A percentile compares a stretch with the other conserved stretches of the same genome.
These are phyloP conservation scores for Odocoileus virginianus DNA, from an alignment of 2,113 vertebrate genomes.

Conservation along the genomic window DNA sequence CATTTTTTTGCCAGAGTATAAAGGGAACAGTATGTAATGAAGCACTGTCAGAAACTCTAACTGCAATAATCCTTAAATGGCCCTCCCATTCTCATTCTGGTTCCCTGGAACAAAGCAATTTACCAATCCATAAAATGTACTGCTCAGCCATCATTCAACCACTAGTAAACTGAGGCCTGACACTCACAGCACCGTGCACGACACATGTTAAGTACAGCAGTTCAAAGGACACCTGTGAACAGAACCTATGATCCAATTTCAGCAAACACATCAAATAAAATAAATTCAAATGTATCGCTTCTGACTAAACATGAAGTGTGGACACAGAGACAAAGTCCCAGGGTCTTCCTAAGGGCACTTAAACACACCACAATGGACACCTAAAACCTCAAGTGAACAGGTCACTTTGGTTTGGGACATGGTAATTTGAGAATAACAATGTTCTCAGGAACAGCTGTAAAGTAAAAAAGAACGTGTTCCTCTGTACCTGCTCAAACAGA, in stretches of 20 bases:
- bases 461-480: neutral
- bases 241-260: neutral
- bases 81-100: neutral
- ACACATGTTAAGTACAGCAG: neutral
- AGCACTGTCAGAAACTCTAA: neutral
- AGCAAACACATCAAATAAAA: neutral
- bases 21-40: neutral
- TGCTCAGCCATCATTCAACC: neutral
- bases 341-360: neutral
- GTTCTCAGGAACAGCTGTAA: neutral
- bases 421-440: neutral
- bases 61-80: neutral
- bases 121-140: neutral
- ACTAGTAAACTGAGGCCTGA: neutral
- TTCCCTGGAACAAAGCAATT: neutral
- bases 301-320: neutral
- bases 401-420: neutral
- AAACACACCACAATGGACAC: neutral
- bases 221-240: neutral
- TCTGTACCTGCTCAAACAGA: constrained; percentile 93
- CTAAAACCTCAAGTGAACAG: neutral
- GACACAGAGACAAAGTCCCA: neutral
- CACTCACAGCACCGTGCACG: neutral
- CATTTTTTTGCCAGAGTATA: neutral
- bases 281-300: neutral